Base-by-base conservation (phyloP, 2,888 invertebrate species). In the Euplexia lucipara region DNA sequence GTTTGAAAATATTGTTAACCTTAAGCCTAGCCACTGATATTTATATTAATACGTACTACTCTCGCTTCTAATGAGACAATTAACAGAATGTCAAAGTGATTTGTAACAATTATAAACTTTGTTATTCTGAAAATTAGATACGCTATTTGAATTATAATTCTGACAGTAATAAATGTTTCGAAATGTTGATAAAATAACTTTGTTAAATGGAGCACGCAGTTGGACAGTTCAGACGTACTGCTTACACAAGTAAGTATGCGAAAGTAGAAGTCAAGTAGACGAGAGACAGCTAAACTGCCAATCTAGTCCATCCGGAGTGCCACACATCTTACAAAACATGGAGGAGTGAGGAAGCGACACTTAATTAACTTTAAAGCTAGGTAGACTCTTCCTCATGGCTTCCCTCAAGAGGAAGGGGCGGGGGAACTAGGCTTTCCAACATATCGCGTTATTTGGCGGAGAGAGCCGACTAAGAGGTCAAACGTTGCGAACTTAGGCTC, bases 311-410 rank as follows among this genome's bases (percentile, higher is more conserved):
- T 79, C 78, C 82, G 78, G 70, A 78, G 83, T 79, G 82, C 78
- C 86, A 88, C 86, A 88, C 86, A 87, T 89, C 86, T 86, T 76
- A 84, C 85, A 84, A 84, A 88, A 88, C 87, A 84, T 82, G 83
- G 83, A 75, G 84, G 82, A 86, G 83, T 84, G 79, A 82, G 82
- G 62, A 70, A 57, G 78, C 77, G 85, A 87, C 86, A 88, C 86
- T 91, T 92, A 91, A 92, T 92, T 92, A 92, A 91, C 91, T 92
- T 90, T 91, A 90, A 88, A 90, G 88, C 88, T 90, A 88, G 89
- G 87, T 84, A 83, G 83, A 84, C 92, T 91, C 88, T 91, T 90
- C 79, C 79, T 83, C 83, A 49, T 76, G 26, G 34, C 37, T 70
- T 74, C 58, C 44, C 41, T 57, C 57, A 30, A 35, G 70, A 75